Evolutionary conservation across 2,113 vertebrate genomes (phyloP), one percentile per base, ranked within the genome.

Genomic region (Nesogale talazaci): DNA sequence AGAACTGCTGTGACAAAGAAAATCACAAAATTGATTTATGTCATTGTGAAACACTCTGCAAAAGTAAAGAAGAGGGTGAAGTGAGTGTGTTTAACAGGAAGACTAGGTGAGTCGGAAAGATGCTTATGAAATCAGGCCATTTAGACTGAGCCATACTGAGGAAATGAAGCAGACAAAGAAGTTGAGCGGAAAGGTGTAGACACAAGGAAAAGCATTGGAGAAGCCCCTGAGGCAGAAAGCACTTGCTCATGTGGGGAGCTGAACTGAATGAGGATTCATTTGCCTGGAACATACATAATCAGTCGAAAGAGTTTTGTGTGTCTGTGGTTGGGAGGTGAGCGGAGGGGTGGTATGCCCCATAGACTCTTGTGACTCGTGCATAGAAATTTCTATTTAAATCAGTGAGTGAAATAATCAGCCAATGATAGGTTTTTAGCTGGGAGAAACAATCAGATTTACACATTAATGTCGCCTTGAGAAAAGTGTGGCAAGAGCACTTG

Each of bases 311-410:
- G 46, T 52, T 52, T 52, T 52, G 46, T 52, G 46, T 52, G 46
- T 5, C 46, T 52, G 46, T 52, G 46, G 46, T 10, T 52, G 46
- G 46, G 46, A 52, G 46, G 46, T 52, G 46, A 12, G 46, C 9
- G 14, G 10, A 1, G 46, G 46, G 46, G 9, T 52, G 46, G 46
- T 52, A 12, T 42, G 20, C 42, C 22, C 42, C 29, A 17, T 9
- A 17, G 38, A 5, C 8, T 46, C 40, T 79, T n/a, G 7, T 16
- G 23, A 34, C 29, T n/a, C 11, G 6, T 59, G 6, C 5, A 8
- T 6, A 89, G 70, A 31, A 88, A 86, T 82, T 57, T 76, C 20
- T 27, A 31, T 92, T 78, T 93, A 36, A 40, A 87, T 72, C 67
- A 46, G 25, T 69, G 91, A 86, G 25, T 80, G 76, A 74, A 70